phyloP scores from a whole-genome alignment of 2,888 invertebrate genomes.

The Himalopsyche japonica region DNA sequence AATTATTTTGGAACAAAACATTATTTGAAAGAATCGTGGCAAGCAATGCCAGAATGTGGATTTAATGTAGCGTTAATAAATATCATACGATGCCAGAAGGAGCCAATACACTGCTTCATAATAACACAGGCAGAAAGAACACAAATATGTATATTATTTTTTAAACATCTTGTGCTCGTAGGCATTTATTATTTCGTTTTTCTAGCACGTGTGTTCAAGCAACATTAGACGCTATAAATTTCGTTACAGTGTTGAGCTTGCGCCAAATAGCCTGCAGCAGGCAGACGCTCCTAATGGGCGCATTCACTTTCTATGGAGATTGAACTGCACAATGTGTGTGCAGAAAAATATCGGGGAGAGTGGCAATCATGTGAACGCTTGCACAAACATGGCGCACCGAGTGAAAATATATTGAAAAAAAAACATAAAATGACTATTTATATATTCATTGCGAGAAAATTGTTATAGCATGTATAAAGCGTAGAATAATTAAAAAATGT shows the following conservation, averaged over 20 bases:
- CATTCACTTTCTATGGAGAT: constrained; percentile 5
- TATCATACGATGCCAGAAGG: no score
- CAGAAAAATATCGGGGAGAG: not conserved
- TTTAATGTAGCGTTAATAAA: no score
- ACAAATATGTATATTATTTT: no score
- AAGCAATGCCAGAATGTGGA: no score
- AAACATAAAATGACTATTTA: not conserved
- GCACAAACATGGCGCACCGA: not conserved
- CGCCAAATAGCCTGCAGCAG: constrained; percentile 3
- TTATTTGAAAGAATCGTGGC: no score
- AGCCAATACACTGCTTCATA: no score
- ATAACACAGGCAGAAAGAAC: no score
- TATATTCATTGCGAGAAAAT: no score
- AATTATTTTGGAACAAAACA: no score
- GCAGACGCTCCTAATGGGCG: constrained; percentile 3
- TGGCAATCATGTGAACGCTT: not conserved
- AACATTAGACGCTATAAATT: constrained; percentile 3
- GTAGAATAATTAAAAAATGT: no score
- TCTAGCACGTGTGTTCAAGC: not conserved
- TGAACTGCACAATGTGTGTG: not conserved
- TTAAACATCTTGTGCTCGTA: no score
- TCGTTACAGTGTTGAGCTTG: not conserved
- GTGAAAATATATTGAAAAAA: not conserved
- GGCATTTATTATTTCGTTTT: not conserved
- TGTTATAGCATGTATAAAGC: no score